Percentiles rank a stretch among this genome's conserved stretches.
Evolutionary conservation across 2,888 invertebrate genomes (phyloP).

Genomic region (Hyposoter didymator): DNA sequence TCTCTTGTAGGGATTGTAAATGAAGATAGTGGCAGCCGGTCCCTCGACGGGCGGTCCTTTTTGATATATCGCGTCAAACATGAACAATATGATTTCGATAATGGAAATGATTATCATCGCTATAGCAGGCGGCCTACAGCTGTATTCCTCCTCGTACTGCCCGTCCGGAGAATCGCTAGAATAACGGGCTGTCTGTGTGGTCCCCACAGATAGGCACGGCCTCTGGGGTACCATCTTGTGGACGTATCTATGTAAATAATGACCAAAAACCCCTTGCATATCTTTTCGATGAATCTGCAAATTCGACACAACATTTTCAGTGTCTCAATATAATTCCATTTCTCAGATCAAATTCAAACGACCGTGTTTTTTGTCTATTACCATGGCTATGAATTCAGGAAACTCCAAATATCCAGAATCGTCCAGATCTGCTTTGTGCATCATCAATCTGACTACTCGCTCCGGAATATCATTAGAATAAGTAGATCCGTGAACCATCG

Average conservation of each 20-base stretch:
- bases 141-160: constrained; percentile 95
- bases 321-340: neutral
- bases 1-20: constrained; percentile 94
- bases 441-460: constrained; percentile 88
- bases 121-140: constrained; percentile 95
- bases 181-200: constrained; percentile 80
- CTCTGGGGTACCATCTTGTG: constrained; percentile 86
- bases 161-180: constrained; percentile 86
- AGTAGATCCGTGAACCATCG: constrained; percentile 86
- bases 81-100: constrained; percentile 91
- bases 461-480: constrained; percentile 90
- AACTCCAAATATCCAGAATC: constrained; percentile 89
- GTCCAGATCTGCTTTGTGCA: constrained; percentile 88
- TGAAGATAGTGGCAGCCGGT: constrained; percentile 92
- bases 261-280: constrained; percentile 88
- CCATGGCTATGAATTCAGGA: constrained; percentile 90
- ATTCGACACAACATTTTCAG: neutral
- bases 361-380: constrained; percentile 71
- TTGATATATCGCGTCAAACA: constrained; percentile 77
- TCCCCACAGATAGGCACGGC: constrained; percentile 73
- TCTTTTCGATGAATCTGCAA: constrained; percentile 83
- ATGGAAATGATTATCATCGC: constrained; percentile 96
- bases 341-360: neutral
- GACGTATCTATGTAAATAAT: constrained; percentile 87
- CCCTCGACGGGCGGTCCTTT: constrained; percentile 85